A percentile compares a stretch with the other conserved stretches of the same genome.
phyloP scores from a whole-genome alignment of 1,140 invertebrate genomes.

The Drepana arcuata region DNA sequence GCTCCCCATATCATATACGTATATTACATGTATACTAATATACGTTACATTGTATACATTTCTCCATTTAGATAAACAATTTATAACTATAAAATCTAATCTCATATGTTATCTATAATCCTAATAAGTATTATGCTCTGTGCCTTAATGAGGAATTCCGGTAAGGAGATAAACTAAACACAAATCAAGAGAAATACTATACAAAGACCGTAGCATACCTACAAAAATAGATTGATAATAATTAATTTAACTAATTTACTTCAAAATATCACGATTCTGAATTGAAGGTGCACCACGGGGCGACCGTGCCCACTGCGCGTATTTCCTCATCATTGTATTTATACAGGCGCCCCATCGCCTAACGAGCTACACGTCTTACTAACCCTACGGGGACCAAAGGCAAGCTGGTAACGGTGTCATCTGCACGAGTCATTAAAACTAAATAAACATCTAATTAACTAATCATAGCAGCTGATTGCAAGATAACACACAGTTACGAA shows the following conservation, averaged over 20 bases:
- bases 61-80: constrained; percentile 44
- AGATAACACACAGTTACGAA: no score
- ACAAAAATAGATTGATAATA: constrained; percentile 26
- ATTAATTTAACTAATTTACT: constrained; percentile 21
- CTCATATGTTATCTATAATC: constrained; percentile 48
- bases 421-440: no score
- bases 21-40: constrained; percentile 33
- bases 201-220: constrained; percentile 19
- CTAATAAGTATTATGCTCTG: constrained; percentile 26
- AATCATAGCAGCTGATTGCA: constrained; percentile 10
- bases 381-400: neutral
- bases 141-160: constrained; percentile 16
- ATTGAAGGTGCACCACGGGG: constrained; percentile 23
- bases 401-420: no score
- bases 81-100: constrained; percentile 58
- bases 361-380: neutral
- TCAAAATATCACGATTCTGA: constrained; percentile 34
- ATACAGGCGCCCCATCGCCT: neutral
- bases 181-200: constrained; percentile 17
- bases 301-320: neutral
- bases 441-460: no score
- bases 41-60: constrained; percentile 46
- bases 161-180: constrained; percentile 14
- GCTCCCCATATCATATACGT: constrained; percentile 14
- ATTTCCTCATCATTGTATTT: neutral